A percentile compares a stretch with the other conserved stretches of the same genome.
Conservation (phyloP, 2,113 vertebrate genomes). For the Thunnus maccoyii region DNA sequence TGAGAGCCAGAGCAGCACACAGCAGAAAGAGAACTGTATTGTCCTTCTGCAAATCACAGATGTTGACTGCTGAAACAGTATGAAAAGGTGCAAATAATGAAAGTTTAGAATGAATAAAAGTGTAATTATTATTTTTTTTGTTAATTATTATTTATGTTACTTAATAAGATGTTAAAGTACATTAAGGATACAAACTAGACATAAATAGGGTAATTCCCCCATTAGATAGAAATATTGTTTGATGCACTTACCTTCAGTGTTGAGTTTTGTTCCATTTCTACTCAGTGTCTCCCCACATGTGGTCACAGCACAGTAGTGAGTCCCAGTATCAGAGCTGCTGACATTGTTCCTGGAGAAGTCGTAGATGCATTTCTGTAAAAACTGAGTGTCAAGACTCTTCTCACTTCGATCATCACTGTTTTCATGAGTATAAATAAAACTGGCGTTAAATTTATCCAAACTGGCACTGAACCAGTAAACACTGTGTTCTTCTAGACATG, state of each 20-base stretch:
- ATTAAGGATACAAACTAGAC: neutral
- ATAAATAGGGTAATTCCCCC: neutral
- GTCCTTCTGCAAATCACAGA: accelerated
- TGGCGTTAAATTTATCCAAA: neutral
- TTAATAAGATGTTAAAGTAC: neutral
- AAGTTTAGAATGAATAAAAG: neutral
- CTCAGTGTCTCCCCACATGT: no score
- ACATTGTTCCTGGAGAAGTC: no score
- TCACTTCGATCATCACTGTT: neutral
- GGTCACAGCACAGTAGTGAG: no score
- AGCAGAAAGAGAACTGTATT: neutral
- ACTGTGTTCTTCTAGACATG: constrained; percentile 22
- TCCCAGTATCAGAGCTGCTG: no score
- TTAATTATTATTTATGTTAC: no score
- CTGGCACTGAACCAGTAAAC: constrained; percentile 46
- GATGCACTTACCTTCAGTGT: neutral
- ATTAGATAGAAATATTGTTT: neutral
- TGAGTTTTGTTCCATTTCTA: no score
- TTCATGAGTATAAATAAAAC: neutral
- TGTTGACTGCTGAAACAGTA: constrained; percentile 1
- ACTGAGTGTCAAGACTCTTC: no score
- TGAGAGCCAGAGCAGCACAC: constrained; percentile 15
- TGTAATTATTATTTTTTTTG: neutral
- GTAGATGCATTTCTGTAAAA: no score
- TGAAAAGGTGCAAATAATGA: neutral